phyloP scores from a whole-genome alignment of 2,113 vertebrate genomes.

The Phalacrocorax aristotelis region DNA sequence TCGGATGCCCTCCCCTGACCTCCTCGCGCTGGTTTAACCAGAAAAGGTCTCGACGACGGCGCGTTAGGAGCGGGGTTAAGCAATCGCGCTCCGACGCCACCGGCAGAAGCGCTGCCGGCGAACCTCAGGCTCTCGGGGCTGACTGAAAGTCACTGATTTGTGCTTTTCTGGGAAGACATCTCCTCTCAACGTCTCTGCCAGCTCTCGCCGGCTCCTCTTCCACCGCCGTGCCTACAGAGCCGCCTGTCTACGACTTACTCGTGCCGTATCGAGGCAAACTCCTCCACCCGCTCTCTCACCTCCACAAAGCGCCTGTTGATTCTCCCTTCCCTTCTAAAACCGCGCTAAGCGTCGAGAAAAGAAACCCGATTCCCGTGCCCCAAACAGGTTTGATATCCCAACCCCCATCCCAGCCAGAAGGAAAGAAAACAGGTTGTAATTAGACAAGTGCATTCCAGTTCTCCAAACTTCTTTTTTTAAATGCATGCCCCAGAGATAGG shows the following conservation, averaged over 20 bases:
- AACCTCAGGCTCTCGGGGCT: not conserved
- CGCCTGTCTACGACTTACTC: not conserved
- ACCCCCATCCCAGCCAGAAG: conserved; percentile 37
- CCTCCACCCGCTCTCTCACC: not conserved
- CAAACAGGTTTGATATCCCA: conserved; percentile 53
- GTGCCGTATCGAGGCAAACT: not conserved
- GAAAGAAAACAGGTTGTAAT: conserved; percentile 66
- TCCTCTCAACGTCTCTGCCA: not conserved
- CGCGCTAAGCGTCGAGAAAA: not conserved
- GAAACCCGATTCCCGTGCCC: conserved; percentile 17
- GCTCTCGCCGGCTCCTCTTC: not conserved
- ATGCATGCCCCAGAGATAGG: conserved; percentile 63
- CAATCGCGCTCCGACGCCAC: not conserved
- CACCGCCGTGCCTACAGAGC: not conserved
- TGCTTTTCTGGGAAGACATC: not conserved
- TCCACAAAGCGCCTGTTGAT: rapidly evolving
- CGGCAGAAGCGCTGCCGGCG: not conserved
- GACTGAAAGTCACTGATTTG: not conserved
- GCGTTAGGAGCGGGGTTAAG: not conserved
- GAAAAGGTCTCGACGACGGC: rapidly evolving
- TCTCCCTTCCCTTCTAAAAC: not conserved
- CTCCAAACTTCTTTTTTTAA: conserved; percentile 16
- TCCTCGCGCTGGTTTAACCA: not conserved
- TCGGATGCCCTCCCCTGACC: not conserved
- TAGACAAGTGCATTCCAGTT: conserved; percentile 63